phyloP scores from a whole-genome alignment of 2,888 invertebrate genomes.

The Cosmia trapezina region DNA sequence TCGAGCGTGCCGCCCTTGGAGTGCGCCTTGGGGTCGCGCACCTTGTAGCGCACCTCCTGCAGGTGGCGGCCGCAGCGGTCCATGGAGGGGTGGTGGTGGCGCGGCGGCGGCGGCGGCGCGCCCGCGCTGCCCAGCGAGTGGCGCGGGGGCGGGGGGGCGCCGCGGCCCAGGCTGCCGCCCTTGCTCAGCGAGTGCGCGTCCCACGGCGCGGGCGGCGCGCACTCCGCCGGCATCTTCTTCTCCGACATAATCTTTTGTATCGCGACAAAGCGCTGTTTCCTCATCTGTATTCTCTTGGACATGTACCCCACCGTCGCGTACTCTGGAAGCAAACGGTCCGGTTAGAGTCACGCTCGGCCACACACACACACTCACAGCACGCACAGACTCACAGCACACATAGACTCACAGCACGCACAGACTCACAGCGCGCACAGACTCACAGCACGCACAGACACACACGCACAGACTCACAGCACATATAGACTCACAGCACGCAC shows the following conservation, averaged over 20 bases:
- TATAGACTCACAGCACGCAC: no score
- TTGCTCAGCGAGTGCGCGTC: conserved; percentile 92
- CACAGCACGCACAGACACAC: no score
- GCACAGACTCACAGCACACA: no score
- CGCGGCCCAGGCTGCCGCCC: conserved; percentile 93
- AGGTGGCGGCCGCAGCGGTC: conserved; percentile 53
- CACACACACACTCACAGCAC: neutral
- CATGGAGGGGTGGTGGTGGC: conserved; percentile 27
- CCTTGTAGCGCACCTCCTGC: conserved; percentile 98
- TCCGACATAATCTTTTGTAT: conserved; percentile 97
- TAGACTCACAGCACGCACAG: no score
- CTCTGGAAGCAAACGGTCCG: conserved; percentile 90
- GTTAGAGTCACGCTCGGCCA: neutral
- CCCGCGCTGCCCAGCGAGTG: conserved; percentile 62
- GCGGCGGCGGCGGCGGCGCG: conserved; percentile 78
- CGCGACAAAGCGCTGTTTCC: conserved; percentile 96
- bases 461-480: no score
- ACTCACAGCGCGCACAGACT: no score
- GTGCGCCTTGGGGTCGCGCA: conserved; percentile 97
- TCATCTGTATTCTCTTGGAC: conserved; percentile 98
- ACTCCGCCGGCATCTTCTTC: conserved; percentile 95
- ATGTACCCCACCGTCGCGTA: conserved; percentile 99
- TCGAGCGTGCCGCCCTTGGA: conserved; percentile 96
- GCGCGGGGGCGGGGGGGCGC: conserved; percentile 76
- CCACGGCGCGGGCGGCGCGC: conserved; percentile 90